Conservation (phyloP, 2,888 invertebrate species). For the Callimorpha dominula region DNA sequence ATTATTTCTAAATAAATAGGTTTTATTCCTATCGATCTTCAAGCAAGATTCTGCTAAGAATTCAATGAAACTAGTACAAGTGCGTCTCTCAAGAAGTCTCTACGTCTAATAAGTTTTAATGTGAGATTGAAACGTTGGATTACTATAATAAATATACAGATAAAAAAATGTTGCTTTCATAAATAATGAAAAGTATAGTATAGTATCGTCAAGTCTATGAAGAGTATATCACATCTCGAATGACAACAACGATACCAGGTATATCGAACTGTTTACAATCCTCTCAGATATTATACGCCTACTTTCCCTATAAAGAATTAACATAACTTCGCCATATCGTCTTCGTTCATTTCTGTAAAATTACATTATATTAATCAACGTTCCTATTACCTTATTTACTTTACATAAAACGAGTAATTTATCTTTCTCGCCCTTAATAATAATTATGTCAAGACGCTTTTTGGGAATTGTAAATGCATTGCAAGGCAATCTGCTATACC, state of each 20-base stretch:
- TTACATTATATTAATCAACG: not conserved
- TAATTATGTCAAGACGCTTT: constrained; percentile 39
- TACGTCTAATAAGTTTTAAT: no score
- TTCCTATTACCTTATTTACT: not conserved
- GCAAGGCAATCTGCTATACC: constrained; percentile 50
- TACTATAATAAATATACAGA: no score
- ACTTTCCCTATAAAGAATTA: constrained; percentile 5
- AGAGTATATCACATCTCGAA: not conserved
- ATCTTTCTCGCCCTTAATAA: constrained; percentile 27
- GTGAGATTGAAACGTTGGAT: no score
- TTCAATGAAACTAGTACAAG: no score
- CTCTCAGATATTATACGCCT: constrained; percentile 8
- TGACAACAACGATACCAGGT: not conserved
- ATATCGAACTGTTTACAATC: constrained; percentile 9
- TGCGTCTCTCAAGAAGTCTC: no score
- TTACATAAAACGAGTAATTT: constrained; percentile 11
- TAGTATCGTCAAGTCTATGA: no score
- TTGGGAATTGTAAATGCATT: constrained; percentile 44
- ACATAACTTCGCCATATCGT: constrained; percentile 12
- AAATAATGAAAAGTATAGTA: not conserved
- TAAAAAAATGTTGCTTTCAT: not conserved
- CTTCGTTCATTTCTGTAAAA: constrained; percentile 13
- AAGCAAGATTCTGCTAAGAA: no score
- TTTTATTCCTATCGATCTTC: no score
- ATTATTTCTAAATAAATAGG: no score